Base-by-base conservation (phyloP, 2,888 invertebrate genomes). In the Gymnoscelis rufifasciata region DNA sequence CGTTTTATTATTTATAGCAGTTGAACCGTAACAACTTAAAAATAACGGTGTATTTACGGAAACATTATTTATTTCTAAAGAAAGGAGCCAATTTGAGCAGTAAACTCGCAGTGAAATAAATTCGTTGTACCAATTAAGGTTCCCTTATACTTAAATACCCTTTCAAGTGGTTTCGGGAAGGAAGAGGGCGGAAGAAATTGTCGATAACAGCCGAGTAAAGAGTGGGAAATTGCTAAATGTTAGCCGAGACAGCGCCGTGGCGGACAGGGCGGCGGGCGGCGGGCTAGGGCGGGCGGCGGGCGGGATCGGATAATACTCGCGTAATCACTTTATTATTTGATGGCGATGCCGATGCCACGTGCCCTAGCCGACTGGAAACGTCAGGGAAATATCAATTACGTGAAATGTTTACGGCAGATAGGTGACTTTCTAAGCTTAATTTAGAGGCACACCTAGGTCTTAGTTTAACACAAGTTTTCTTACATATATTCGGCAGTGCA, bases 161-260 rank as follows among this genome's bases (percentile, higher is more conserved):
- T 74, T 78, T 76, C 77, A 78, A 80, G 78, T 77, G 75, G 75
- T 70, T 74, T 66, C 64, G 59, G 67, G 78, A 81, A 80, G 78
- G 78, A 83, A 83, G 74, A 78, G 79, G 79, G 68, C 75, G 82
- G 78, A 83, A 81, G 82, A 78, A 83, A 83, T 82, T 69, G 68
- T 71, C 78, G 81, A 81, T 83, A 82, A 79, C 78, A 74, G 68
- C 71, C 35, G 75, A 71, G 74, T 72, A 71, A 76, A 74, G 76
- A 77, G 79, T 77, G 72, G 75, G 76, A 77, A 79, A 82, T 81
- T 81, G 77, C 78, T 73, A 83, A 81, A 77, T 74, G 74, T 71
- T 77, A 71, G 64, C 71, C 60, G 63, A 71, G 68, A 75, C 71
- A 69, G 64, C 67, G 60, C 57, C 35, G 3, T 4, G 7, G 11